Conservation (phyloP, 2,888 invertebrate species). For the Macrophya annulata region DNA sequence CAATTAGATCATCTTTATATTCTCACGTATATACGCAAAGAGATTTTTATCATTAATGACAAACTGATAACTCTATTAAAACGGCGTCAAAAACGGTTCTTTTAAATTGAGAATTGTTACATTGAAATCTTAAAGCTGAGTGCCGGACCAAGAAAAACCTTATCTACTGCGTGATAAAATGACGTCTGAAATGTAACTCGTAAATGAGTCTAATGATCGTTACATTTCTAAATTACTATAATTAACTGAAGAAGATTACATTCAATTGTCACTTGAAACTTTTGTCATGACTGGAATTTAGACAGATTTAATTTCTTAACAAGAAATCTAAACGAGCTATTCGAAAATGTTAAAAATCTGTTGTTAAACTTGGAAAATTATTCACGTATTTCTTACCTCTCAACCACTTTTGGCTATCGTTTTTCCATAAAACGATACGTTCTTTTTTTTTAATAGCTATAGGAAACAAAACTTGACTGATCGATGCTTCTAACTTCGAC, state of each 20-base stretch:
- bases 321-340: background rate
- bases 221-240: conserved; percentile 23
- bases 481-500: conserved; percentile 11
- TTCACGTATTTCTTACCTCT: background rate
- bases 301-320: conserved; percentile 11
- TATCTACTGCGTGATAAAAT: background rate
- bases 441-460: background rate
- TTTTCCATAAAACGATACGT: conserved; percentile 1
- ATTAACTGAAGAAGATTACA: conserved; percentile 28
- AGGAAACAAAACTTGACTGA: background rate
- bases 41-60: background rate
- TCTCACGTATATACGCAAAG: background rate
- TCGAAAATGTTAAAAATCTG: background rate
- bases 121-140: background rate
- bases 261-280: conserved; percentile 26
- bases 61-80: background rate
- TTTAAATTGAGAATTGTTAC: background rate
- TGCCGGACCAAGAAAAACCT: background rate
- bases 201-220: conserved; percentile 6
- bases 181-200: background rate
- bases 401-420: background rate
- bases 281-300: conserved; percentile 25
- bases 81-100: background rate
- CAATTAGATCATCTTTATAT: background rate
- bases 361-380: background rate